These are phyloP conservation scores for Xanthia togata DNA, from an alignment of 2,888 invertebrate species.

Conservation along the genomic window DNA sequence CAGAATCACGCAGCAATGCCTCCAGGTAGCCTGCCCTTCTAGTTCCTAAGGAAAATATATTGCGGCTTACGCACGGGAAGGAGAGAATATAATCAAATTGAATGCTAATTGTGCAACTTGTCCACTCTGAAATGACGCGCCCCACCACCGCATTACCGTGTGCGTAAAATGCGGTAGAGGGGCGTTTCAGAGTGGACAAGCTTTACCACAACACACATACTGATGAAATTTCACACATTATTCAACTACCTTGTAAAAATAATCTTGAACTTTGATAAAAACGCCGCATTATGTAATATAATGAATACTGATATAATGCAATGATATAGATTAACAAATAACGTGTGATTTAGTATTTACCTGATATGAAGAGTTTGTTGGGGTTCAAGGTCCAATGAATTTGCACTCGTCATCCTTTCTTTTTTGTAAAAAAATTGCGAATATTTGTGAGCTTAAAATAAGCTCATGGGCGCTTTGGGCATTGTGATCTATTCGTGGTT, in stretches of 20 bases:
- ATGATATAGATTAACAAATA: conserved; percentile 31
- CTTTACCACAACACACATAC: neutral
- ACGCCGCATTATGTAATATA: conserved; percentile 24
- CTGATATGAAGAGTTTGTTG: conserved; percentile 21
- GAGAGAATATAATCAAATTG: too few species aligned
- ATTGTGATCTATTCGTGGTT: too few species aligned
- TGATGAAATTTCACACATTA: conserved; percentile 7
- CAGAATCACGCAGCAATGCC: too few species aligned
- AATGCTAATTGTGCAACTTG: neutral
- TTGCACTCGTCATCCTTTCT: neutral
- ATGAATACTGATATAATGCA: conserved; percentile 14
- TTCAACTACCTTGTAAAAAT: conserved; percentile 11
- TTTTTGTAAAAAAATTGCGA: neutral
- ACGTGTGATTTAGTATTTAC: conserved; percentile 5
- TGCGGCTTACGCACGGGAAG: too few species aligned
- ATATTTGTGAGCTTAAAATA: neutral
- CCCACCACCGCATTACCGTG: too few species aligned
- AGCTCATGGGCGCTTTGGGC: neutral
- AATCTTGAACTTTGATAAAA: conserved; percentile 36
- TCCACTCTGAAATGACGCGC: too few species aligned
- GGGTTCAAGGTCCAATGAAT: conserved; percentile 28
- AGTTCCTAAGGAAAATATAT: too few species aligned
- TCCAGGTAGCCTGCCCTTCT: too few species aligned
- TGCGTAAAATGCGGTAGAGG: too few species aligned
- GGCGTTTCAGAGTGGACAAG: too few species aligned